Percentiles rank a stretch among this genome's conserved stretches.
Conservation (phyloP, 2,888 invertebrate genomes). For the Ceraclea dissimilis region DNA sequence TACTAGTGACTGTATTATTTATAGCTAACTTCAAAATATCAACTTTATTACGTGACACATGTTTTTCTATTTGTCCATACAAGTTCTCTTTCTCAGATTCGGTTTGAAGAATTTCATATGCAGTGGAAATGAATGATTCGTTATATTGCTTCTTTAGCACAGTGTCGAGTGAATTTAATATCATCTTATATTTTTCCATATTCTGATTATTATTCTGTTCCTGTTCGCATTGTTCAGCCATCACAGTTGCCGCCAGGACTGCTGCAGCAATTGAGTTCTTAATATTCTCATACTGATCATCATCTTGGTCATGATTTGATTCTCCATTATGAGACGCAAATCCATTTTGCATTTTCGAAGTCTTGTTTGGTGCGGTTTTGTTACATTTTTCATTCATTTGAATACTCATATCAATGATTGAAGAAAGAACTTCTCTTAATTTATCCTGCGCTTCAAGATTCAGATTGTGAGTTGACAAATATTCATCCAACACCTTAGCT, state of each 20-base stretch:
- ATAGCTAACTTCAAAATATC: constrained; percentile 55
- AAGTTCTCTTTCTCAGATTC: constrained; percentile 45
- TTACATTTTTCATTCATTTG: neutral
- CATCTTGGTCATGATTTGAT: neutral
- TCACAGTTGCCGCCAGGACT: constrained; percentile 45
- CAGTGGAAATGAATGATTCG: constrained; percentile 42
- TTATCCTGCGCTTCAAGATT: constrained; percentile 49
- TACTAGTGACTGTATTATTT: constrained; percentile 38
- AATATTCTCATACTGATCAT: constrained; percentile 40
- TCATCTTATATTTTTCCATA: constrained; percentile 42
- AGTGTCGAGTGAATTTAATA: constrained; percentile 46
- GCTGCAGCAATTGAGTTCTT: constrained; percentile 49
- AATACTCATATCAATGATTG: constrained; percentile 47
- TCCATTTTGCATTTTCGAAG: neutral
- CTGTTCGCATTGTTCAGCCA: constrained; percentile 41
- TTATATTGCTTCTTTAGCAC: constrained; percentile 45
- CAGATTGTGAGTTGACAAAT: constrained; percentile 43
- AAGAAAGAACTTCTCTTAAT: constrained; percentile 44
- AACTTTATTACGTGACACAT: constrained; percentile 51
- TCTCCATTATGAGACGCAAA: neutral
- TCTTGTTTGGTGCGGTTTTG: neutral
- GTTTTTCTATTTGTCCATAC: constrained; percentile 45
- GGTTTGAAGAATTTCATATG: constrained; percentile 44
- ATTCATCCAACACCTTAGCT: constrained; percentile 44
- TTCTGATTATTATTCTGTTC: constrained; percentile 40